These are phyloP conservation scores for Bombus sylvicola DNA, from an alignment of 1,140 invertebrate species.

Conservation along the genomic window DNA sequence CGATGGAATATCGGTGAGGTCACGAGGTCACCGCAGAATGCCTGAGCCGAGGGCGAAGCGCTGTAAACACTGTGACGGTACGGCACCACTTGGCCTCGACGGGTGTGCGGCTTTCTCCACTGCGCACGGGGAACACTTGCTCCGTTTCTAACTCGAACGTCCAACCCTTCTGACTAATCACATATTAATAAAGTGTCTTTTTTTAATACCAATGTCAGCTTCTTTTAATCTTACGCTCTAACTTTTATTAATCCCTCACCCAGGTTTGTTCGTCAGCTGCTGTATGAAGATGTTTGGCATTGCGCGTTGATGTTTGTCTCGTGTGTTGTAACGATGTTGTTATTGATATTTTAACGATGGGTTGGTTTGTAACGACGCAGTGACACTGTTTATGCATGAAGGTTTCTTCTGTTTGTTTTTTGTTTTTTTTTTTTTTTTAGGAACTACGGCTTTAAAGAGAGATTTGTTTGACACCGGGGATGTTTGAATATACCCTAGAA, in stretches of 20 bases:
- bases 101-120: slow-evolving; percentile 1
- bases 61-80: slow-evolving; percentile 84
- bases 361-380: background rate
- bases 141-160: background rate
- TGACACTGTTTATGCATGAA: slow-evolving; percentile 1
- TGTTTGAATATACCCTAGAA: background rate
- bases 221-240: background rate
- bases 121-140: background rate
- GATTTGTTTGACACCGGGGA: background rate
- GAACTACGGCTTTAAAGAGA: background rate
- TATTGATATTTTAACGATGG: background rate
- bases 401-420: background rate
- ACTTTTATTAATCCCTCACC: background rate
- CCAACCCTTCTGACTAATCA: background rate
- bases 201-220: background rate
- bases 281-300: too few relatives aligned
- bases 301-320: background rate
- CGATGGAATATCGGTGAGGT: slow-evolving; percentile 82
- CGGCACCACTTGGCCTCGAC: slow-evolving; percentile 61
- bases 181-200: slow-evolving; percentile 32
- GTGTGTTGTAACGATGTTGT: background rate
- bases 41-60: slow-evolving; percentile 83
- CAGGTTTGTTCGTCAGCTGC: background rate
- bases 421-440: background rate
- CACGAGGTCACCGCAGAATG: slow-evolving; percentile 82